These are phyloP conservation scores for Polypedilum pembai DNA, from an alignment of 1,140 invertebrate species.

Conservation along the genomic window DNA sequence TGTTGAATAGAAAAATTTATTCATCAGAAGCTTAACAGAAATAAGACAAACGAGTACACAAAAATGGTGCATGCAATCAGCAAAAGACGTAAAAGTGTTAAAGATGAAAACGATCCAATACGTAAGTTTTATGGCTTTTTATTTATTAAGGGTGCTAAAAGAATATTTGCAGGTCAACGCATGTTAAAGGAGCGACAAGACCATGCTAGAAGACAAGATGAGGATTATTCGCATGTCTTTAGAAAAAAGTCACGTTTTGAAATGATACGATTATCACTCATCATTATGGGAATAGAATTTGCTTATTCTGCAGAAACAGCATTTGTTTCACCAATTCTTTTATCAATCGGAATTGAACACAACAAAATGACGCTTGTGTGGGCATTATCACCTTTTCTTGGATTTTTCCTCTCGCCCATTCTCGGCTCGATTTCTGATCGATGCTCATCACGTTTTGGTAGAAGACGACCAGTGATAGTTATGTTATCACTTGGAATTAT, in stretches of 20 bases:
- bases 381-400: constrained; percentile 69
- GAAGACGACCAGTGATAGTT: constrained; percentile 71
- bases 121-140: constrained; percentile 30
- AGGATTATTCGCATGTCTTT: constrained; percentile 47
- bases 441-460: constrained; percentile 57
- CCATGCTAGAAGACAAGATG: constrained; percentile 38
- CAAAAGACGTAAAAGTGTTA: constrained; percentile 3
- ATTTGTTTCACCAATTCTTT: constrained; percentile 73
- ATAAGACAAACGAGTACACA: constrained; percentile 24
- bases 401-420: constrained; percentile 72
- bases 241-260: constrained; percentile 58
- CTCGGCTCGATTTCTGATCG: constrained; percentile 75
- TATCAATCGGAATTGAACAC: constrained; percentile 70
- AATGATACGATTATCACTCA: constrained; percentile 64
- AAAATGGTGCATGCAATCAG: constrained; percentile 22
- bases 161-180: constrained; percentile 35
- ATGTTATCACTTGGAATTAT: constrained; percentile 67
- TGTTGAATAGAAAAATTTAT: neutral
- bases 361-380: constrained; percentile 72
- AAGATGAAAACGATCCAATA: constrained; percentile 38
- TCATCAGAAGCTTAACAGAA: constrained; percentile 10
- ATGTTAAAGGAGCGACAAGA: constrained; percentile 41
- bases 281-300: constrained; percentile 81
- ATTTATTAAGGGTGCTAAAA: too few relatives aligned
- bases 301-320: constrained; percentile 83